Conservation (phyloP, 1,140 invertebrate species). For the Drosophila rufa region DNA sequence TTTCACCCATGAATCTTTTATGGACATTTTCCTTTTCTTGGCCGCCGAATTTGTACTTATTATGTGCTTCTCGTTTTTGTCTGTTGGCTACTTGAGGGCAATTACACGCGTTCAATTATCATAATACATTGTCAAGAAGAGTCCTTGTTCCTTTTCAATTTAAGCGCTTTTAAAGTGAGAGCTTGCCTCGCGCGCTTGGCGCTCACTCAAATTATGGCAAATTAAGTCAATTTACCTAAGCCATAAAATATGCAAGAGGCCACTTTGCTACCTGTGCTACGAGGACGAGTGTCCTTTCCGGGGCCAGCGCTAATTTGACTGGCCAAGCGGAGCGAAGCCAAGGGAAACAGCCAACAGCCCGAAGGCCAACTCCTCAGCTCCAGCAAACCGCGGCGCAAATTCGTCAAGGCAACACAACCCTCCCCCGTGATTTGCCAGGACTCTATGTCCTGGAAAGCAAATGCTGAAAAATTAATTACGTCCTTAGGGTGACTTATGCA, state of each 20-base stretch:
- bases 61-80: constrained; percentile 41
- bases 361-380: constrained; percentile 31
- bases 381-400: constrained; percentile 70
- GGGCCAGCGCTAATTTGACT: constrained; percentile 70
- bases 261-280: constrained; percentile 36
- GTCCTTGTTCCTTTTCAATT: constrained; percentile 74
- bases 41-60: constrained; percentile 38
- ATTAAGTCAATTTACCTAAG: constrained; percentile 81
- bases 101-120: constrained; percentile 84
- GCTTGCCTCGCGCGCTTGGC: constrained; percentile 28
- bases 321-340: constrained; percentile 50
- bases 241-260: constrained; percentile 77
- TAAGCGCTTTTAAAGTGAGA: constrained; percentile 66
- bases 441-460: constrained; percentile 48
- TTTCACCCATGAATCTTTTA: constrained; percentile 73
- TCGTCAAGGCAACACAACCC: constrained; percentile 70
- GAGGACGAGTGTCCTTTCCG: constrained; percentile 49
- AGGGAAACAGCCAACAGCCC: constrained; percentile 41
- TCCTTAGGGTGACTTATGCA: constrained; percentile 83
- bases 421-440: constrained; percentile 1
- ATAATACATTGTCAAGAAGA: constrained; percentile 79
- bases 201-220: constrained; percentile 69
- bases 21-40: constrained; percentile 47
- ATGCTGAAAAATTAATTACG: constrained; percentile 85
- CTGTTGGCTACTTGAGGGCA: constrained; percentile 68